Evolutionary conservation across 2,113 vertebrate genomes (phyloP), one percentile per base, ranked within the genome.

Genomic region (Terrapene triunguis): DNA sequence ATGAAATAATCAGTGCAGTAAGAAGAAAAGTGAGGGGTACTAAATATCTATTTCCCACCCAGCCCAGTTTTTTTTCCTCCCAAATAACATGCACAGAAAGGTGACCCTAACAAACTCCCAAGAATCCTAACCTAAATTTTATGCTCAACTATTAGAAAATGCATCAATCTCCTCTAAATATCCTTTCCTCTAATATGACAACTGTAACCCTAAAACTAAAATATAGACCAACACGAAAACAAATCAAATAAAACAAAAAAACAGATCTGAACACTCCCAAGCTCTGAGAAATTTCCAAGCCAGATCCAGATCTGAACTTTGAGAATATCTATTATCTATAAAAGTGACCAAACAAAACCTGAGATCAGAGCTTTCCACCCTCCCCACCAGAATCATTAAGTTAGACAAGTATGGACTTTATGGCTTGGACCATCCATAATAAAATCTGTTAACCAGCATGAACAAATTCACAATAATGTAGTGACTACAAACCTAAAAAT

Each of bases 341-440:
- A 72, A 72, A 72, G n/a, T 38, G 4, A 82, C 25, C 13, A 5
- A 2, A 82, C 2, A 42, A 80, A 95, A 82, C 47, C 12, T 29
- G 8, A 94, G 1, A 38, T 72, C 35, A 79, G 42, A 55, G 72
- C 55, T 14, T 72, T 1, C 2, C 4, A 27, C 54, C 19, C n/a
- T 94, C 2, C 12, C 2, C 3, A 25, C 19, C 47, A 87, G 2
- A 13, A 9, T 1, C 79, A 44, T 6, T 81, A 2, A 1, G 5
- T 8, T 8, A 16, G 13, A 29, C 55, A 87, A 74, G 4, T 0
- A 12, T 1, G 0, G 17, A 29, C 57, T 29, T 59, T 32, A 59
- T 59, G 57, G 57, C 5, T 59, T 59, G 11, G 57, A 32, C 11
- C 27, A 59, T 29, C 11, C 11, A 12, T 29, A 59, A 59, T 29